These are phyloP conservation scores for Clostera curtula DNA, from an alignment of 2,888 invertebrate species.

Conservation along the genomic window DNA sequence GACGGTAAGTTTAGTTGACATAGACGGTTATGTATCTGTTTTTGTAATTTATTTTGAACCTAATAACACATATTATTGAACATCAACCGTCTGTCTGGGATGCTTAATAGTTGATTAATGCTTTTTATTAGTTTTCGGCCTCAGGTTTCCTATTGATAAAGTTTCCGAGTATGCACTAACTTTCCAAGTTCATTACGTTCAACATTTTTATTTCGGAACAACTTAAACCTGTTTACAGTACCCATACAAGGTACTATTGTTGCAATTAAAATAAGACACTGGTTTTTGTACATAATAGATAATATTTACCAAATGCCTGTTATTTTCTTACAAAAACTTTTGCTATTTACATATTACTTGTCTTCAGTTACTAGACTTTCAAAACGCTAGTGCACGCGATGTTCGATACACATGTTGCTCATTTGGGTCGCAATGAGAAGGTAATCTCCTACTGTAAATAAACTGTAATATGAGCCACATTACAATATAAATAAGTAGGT, in stretches of 20 bases:
- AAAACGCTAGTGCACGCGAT: conserved; percentile 24
- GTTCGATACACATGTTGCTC: conserved; percentile 23
- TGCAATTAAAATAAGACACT: neutral
- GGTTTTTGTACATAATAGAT: too few species aligned
- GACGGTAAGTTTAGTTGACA: conserved; percentile 78
- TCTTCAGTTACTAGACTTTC: conserved; percentile 21
- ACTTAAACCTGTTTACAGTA: neutral
- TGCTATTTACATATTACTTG: too few species aligned
- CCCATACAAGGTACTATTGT: neutral
- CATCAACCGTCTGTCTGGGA: too few species aligned
- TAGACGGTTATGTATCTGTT: conserved; percentile 1
- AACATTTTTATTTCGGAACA: conserved; percentile 3
- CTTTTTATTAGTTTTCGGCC: neutral
- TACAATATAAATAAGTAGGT: too few species aligned
- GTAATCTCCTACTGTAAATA: too few species aligned
- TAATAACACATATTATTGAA: too few species aligned
- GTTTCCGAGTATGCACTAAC: conserved; percentile 22
- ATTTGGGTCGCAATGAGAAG: conserved; percentile 25
- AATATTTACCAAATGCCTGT: too few species aligned
- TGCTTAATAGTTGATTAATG: too few species aligned
- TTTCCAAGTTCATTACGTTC: conserved; percentile 20
- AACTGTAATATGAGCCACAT: too few species aligned
- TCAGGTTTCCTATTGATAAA: conserved; percentile 13
- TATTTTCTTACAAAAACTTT: too few species aligned
- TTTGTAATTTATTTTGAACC: neutral